Evolutionary conservation across 2,113 vertebrate species (phyloP).

Genomic region (Syngnathoides biaculeatus): DNA sequence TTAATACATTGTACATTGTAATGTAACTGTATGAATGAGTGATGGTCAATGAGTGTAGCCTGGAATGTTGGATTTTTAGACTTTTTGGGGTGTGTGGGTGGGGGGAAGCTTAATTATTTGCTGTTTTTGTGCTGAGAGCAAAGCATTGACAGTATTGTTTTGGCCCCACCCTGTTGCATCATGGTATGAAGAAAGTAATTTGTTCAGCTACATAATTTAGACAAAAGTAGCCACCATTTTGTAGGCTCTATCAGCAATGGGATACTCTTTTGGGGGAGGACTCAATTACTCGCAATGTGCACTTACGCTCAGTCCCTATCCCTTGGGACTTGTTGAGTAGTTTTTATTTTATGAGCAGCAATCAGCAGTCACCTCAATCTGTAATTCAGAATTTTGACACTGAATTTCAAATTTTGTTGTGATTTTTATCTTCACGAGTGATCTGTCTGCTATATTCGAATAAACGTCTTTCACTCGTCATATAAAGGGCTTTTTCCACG

Average conservation of each 20-base stretch:
- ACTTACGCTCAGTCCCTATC: too few relatives aligned
- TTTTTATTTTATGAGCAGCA: slow-evolving; percentile 29
- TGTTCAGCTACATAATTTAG: not conserved
- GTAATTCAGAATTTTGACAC: not conserved
- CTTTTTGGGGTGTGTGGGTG: too few relatives aligned
- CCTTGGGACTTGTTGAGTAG: not conserved
- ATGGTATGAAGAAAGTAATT: not conserved
- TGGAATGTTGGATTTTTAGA: not conserved
- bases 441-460: slow-evolving; percentile 36
- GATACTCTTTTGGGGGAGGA: not conserved
- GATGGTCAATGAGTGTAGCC: not conserved
- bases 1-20: too few relatives aligned
- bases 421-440: slow-evolving; percentile 31
- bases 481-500: not conserved
- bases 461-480: not conserved
- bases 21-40: not conserved
- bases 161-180: too few relatives aligned
- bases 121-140: not conserved
- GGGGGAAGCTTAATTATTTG: too few relatives aligned
- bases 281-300: not conserved
- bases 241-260: not conserved
- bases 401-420: slow-evolving; percentile 47
- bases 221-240: not conserved
- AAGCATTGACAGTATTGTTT: not conserved
- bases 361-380: slow-evolving; percentile 21